Base-by-base conservation (phyloP, 2,888 invertebrate genomes). In the Folsomia candida region DNA sequence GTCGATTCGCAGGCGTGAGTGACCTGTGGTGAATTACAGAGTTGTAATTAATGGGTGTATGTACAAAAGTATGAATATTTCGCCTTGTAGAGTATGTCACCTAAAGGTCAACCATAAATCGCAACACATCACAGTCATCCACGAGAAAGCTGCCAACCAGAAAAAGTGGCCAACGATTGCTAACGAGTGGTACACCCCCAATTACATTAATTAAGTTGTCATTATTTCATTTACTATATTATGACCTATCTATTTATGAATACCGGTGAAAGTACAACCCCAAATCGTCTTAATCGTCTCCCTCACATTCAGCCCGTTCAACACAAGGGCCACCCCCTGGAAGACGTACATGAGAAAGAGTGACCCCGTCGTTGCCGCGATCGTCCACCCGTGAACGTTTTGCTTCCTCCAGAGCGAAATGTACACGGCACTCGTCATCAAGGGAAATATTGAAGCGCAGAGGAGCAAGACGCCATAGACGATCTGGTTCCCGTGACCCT, bases 41-140 rank as follows among this genome's bases (percentile, higher is more conserved):
- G 51, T 63, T 20, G 37, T 60, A 24, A 14, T 25, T 18, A 25
- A 24, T 61, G 11, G 11, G 18, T 2, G 20, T 2, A 6, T 22
- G 14, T 27, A 62, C 24, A 62, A 25, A n/a, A 62, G 26, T 14
- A 25, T 4, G 18, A 3, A 26, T 14, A n/a, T 47, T 24, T 22
- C 14, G 18, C 37, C 62, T 37, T 51, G 24, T 26, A 62, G 6
- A 24, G 27, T 57, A 54, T 65, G 11, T 60, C 62, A 76, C 74
- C 74, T 57, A 64, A 76, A 76, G 24, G 73, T 76, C 37, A 71
- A 68, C 69, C 74, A 76, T 1, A 76, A 67, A 47, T 76, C 76
- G 59, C 66, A 73, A 11, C 73, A 73, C 72, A 76, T 76, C 2
- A 75, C 73, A 0, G 74, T 72, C 2, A 71, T 37, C 76, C 76